Evolutionary conservation across 1,140 invertebrate species (phyloP), one percentile per base, ranked within the genome.

Genomic region (Bombyx mori): DNA sequence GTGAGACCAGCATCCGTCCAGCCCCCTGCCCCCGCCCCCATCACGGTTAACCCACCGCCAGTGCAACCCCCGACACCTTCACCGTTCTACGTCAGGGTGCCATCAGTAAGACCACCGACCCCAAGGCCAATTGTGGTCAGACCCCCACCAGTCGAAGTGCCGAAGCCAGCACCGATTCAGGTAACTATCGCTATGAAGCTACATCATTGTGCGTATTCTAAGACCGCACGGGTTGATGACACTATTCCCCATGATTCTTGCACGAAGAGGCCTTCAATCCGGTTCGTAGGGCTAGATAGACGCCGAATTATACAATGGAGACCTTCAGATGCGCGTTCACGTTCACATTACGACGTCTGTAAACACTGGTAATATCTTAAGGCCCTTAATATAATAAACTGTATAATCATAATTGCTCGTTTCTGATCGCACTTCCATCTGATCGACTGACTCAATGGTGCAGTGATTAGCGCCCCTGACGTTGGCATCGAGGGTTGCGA

Each of bases 91-190:
- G 63, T 71, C 7, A 54, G 61, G 18, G 58, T 61, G 8, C 63
- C 70, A 0, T 58, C 71, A 0, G 63, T 81, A 6, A 63, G 58
- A 8, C 71, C 68, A 0, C 74, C 72, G 2, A 35, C 26, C 2
- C 4, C 26, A 1, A 35, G 66, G 0, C 71, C 74, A 0, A 70
- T 78, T 22, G 22, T 55, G 35, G 75, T 80, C 2, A 69, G 70
- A 42, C 73, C 75, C 0, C 67, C 64, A 6, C 69, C 71, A 1
- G 66, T 78, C 0, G 48, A 59, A 35, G 64, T 69, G 10, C 76
- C 76, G 4, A 66, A 66, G 2, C 68, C 67, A 2, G 50, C 62
- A 7, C 69, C 75, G 0, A 77, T 81, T 48, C 63, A 54, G 42
- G 78, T 81, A 18, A 66, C 62, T 8, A 7, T 22, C 6, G 4